phyloP scores from a whole-genome alignment of 2,888 invertebrate genomes.

The Eupithecia insigniata region DNA sequence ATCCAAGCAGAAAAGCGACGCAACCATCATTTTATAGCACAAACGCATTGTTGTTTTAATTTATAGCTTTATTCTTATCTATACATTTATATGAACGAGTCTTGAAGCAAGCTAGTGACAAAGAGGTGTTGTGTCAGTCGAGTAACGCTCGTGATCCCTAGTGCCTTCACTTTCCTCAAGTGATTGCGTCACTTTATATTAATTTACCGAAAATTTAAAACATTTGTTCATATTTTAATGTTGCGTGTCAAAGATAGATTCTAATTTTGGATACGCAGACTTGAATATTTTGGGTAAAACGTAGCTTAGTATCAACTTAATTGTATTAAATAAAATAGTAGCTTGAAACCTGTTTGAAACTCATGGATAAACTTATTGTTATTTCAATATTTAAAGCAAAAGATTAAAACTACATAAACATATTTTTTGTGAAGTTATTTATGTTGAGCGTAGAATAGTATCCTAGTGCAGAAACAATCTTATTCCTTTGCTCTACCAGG shows the following conservation, averaged over 20 bases:
- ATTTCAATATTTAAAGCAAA: constrained; percentile 19
- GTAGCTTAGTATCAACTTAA: too few species aligned
- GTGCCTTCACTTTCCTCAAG: constrained; percentile 64
- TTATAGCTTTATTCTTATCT: background rate
- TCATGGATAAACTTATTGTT: constrained; percentile 52
- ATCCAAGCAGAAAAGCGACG: constrained; percentile 20
- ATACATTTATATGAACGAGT: background rate
- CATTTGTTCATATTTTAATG: constrained; percentile 20
- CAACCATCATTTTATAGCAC: constrained; percentile 13
- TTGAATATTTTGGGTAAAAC: background rate
- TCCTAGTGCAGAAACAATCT: constrained; percentile 25
- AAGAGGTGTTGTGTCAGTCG: constrained; percentile 61
- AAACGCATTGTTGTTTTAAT: constrained; percentile 2
- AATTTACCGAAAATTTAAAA: background rate
- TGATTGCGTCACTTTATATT: constrained; percentile 34
- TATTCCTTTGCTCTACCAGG: constrained; percentile 48
- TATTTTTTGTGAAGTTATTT: background rate
- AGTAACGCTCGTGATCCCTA: constrained; percentile 64
- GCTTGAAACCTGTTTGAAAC: constrained; percentile 46
- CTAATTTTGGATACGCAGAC: constrained; percentile 9
- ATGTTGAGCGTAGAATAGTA: constrained; percentile 14
- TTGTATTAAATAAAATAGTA: too few species aligned
- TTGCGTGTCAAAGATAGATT: background rate
- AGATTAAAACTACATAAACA: background rate
- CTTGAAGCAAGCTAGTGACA: constrained; percentile 51